Percentiles rank a stretch among this genome's conserved stretches.
phyloP scores from a whole-genome alignment of 2,797 vertebrate species.

The Scarus forsteni region DNA sequence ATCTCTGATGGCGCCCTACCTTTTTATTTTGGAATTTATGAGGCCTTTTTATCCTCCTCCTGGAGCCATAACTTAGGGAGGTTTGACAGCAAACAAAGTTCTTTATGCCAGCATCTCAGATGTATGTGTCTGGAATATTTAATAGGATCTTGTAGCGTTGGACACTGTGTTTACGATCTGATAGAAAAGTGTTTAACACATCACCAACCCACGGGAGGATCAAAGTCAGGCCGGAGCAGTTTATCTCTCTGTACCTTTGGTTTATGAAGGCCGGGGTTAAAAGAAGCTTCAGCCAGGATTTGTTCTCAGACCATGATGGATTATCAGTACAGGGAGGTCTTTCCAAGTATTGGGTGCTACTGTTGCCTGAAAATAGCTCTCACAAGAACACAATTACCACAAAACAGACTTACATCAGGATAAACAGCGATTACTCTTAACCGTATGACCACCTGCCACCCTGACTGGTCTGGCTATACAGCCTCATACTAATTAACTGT shows the following conservation, averaged over 20 bases:
- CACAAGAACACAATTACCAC: neutral
- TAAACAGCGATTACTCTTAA: no score
- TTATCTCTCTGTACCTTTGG: conserved; percentile 12
- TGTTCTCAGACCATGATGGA: conserved; percentile 30
- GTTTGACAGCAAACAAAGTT: conserved; percentile 66
- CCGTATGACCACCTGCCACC: no score
- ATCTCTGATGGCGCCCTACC: conserved; percentile 42
- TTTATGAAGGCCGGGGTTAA: conserved; percentile 13
- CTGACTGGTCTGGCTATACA: no score
- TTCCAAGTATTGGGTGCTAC: conserved; percentile 19
- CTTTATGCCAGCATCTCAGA: conserved; percentile 15
- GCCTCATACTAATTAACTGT: no score
- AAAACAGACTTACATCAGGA: neutral
- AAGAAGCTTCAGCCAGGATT: conserved; percentile 34
- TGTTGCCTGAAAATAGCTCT: conserved; percentile 18
- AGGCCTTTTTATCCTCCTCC: conserved; percentile 38
- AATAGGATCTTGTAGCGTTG: conserved; percentile 5
- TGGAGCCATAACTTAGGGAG: conserved; percentile 43
- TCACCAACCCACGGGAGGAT: conserved; percentile 12
- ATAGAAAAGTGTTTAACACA: conserved; percentile 17
- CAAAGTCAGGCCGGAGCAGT: conserved; percentile 22
- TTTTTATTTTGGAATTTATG: conserved; percentile 65
- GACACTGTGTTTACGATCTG: conserved; percentile 24
- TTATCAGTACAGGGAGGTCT: conserved; percentile 19
- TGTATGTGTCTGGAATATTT: conserved; percentile 43